Conservation (phyloP, 2,888 invertebrate genomes). For the Mechanitis mazaeus region DNA sequence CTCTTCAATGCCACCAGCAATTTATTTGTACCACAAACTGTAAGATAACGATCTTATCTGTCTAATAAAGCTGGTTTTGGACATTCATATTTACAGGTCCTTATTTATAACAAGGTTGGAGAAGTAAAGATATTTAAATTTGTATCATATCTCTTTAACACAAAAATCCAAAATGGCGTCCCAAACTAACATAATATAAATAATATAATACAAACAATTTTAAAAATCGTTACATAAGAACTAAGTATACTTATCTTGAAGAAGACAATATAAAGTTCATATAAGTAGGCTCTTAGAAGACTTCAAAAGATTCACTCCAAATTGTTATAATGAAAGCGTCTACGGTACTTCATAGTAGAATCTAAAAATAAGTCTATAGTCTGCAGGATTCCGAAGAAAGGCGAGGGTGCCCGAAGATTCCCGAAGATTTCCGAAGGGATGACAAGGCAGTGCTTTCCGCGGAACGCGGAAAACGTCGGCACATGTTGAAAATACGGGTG, state of each 20-base stretch:
- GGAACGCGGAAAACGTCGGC: conserved; percentile 75
- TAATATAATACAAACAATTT: no score
- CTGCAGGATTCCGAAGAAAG: conserved; percentile 34
- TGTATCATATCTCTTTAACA: no score
- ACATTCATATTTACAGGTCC: no score
- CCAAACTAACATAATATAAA: no score
- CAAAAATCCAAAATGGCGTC: no score
- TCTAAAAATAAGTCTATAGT: conserved; percentile 28
- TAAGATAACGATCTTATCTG: conserved; percentile 26
- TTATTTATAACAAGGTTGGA: no score
- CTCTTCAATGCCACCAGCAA: conserved; percentile 27
- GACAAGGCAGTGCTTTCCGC: conserved; percentile 67
- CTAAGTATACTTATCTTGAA: no score
- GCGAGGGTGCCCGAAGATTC: conserved; percentile 56
- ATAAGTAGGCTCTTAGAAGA: conserved; percentile 11
- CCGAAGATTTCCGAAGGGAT: conserved; percentile 65
- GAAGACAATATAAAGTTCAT: neutral
- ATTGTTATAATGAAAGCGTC: conserved; percentile 23
- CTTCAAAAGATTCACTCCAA: conserved; percentile 14
- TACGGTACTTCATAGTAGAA: conserved; percentile 25
- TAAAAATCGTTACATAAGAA: no score
- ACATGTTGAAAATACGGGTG: conserved; percentile 75
- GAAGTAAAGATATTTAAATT: no score
- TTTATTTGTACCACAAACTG: conserved; percentile 30
- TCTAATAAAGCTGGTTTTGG: conserved; percentile 26